Evolutionary conservation across 2,113 vertebrate genomes (phyloP).

Genomic region (Sphyrna mokarran): DNA sequence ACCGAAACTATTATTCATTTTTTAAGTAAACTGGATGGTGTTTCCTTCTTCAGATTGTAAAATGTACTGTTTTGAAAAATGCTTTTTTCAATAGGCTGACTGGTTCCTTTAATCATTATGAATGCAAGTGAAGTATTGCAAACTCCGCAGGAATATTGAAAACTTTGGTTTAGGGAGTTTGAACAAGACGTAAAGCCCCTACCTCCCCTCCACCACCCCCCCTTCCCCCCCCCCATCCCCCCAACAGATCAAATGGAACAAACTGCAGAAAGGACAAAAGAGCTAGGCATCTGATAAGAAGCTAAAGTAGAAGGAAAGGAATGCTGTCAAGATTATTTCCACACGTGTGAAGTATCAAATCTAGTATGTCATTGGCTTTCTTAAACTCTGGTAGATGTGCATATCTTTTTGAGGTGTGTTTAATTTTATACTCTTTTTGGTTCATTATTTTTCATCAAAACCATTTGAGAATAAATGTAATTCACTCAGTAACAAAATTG

Average conservation of each 20-base stretch:
- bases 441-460: background rate
- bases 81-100: background rate
- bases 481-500: background rate
- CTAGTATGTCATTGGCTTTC: background rate
- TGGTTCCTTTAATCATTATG: conserved; percentile 3
- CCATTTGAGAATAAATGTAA: background rate
- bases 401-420: background rate
- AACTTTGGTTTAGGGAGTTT: background rate
- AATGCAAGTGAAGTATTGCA: background rate
- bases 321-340: background rate
- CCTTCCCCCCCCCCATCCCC: too few species aligned
- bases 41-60: conserved; percentile 1
- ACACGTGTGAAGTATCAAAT: background rate
- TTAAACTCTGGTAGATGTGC: background rate
- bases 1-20: conserved; percentile 1
- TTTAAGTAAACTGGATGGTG: background rate
- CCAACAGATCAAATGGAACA: too few species aligned
- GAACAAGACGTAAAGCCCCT: background rate
- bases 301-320: background rate
- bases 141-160: background rate
- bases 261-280: background rate
- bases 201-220: too few species aligned
- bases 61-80: background rate
- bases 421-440: background rate
- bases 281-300: background rate